Base-by-base conservation (phyloP, 2,797 vertebrate genomes). In the Pseudomugil gertrudae region DNA sequence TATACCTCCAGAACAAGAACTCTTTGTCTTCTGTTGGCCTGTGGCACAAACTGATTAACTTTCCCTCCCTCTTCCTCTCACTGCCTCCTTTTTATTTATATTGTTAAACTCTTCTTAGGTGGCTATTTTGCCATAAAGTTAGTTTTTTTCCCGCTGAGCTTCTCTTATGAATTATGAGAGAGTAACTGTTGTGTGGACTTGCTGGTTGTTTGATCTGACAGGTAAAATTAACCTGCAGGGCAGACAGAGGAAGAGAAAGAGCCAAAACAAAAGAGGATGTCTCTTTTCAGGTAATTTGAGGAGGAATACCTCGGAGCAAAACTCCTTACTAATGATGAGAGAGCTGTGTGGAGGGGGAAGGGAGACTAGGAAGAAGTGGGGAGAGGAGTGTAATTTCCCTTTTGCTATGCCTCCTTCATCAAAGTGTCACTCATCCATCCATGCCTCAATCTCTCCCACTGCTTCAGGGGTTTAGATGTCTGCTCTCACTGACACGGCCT, bases 271-370 rank as follows among this genome's bases (percentile, higher is more conserved):
- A 89, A 89, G 84, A 92, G 89, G 84, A 91, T 90, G 90, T 92
- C 85, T 94, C 79, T 89, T 93, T 90, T 87, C 83, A 79, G 81
- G 94, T 93, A 94, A 95, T 86, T 64, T 81, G 92, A 94, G 91
- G 84, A 86, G 90, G 76, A 84, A 84, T 87, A 85, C 78, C 89
- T 91, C 13, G 14, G 72, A 86, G 90, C 87, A 78, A 78, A 83
- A 83, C 83, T 88, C 80, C 84, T 91, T 78, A 81, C 81, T 90
- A 86, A 89, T 91, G 92, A 90, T 92, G 91, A 93, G 89, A 89
- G 84, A 90, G 84, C 72, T 47, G 76, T 10, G 54, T 50, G 9
- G 17, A 9, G 47, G 68, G 66, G 56, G 84, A 29, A 33, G 66
- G 66, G 38, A 30, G 35, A 36, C 0, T 7, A 57, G 61, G 54